These are phyloP conservation scores for Amia ocellicauda DNA, from an alignment of 2,113 vertebrate species.

Conservation along the genomic window DNA sequence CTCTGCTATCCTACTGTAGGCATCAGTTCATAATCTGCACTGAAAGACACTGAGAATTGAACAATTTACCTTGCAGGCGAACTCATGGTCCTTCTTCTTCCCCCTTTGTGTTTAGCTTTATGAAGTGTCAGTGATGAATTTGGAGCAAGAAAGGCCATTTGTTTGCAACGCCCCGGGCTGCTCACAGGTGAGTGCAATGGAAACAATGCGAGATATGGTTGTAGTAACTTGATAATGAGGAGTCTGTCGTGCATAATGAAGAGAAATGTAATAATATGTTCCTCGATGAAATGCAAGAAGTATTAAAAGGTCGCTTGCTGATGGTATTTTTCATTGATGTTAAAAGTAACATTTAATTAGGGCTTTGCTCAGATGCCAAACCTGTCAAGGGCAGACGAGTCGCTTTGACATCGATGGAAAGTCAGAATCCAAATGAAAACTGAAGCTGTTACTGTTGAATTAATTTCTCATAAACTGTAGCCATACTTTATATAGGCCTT, in stretches of 20 bases:
- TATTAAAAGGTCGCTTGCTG: constrained; percentile 19
- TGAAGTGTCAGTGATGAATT: constrained; percentile 98
- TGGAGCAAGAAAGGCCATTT: constrained; percentile 98
- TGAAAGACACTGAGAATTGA: neutral
- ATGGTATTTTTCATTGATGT: constrained; percentile 7
- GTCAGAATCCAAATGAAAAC: neutral
- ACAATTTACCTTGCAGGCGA: neutral
- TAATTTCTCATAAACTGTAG: constrained; percentile 11
- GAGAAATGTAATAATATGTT: constrained; percentile 31
- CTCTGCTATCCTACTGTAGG: too few relatives aligned
- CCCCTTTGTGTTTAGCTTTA: constrained; percentile 75
- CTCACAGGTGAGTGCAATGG: constrained; percentile 88
- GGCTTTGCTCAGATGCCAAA: neutral
- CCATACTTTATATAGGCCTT: too few relatives aligned
- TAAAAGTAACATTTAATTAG: constrained; percentile 25
- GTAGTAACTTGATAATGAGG: constrained; percentile 21
- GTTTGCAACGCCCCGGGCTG: constrained; percentile 96
- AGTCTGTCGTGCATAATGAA: constrained; percentile 16
- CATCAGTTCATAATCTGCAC: neutral
- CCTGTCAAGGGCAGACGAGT: neutral
- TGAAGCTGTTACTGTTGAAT: constrained; percentile 12
- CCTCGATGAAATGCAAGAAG: constrained; percentile 26
- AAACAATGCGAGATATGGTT: constrained; percentile 27
- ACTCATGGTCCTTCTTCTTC: constrained; percentile 24
- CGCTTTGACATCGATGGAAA: constrained; percentile 12